Evolutionary conservation across 2,888 invertebrate species (phyloP).

Genomic region (Isoperla grammatica): DNA sequence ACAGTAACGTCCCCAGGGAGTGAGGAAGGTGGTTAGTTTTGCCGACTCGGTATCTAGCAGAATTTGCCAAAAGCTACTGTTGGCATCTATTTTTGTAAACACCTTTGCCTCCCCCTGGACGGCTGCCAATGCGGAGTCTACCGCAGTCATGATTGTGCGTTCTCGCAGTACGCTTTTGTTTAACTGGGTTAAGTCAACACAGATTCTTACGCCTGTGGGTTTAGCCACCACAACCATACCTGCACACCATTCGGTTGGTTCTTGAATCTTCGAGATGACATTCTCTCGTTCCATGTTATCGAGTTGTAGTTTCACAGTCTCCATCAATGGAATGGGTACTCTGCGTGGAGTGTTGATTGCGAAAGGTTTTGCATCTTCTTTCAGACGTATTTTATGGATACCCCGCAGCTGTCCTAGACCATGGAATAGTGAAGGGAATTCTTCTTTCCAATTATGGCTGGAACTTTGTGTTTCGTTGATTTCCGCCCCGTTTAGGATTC

Average conservation of each 20-base stretch:
- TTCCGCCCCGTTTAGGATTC: neutral
- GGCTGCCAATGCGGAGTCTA: conserved; percentile 32
- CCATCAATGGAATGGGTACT: conserved; percentile 37
- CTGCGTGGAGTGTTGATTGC: conserved; percentile 35
- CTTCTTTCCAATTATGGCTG: neutral
- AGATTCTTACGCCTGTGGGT: conserved; percentile 33
- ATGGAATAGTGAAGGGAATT: neutral
- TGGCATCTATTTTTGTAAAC: conserved; percentile 14
- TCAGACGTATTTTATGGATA: conserved; percentile 35
- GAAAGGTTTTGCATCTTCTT: conserved; percentile 29
- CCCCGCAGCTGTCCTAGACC: neutral
- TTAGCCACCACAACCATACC: conserved; percentile 39
- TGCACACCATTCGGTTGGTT: conserved; percentile 38
- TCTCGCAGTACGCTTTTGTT: conserved; percentile 33
- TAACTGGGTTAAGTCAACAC: conserved; percentile 35
- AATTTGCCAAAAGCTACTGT: conserved; percentile 31
- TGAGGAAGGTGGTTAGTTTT: conserved; percentile 31
- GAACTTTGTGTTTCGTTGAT: neutral
- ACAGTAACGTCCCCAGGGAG: conserved; percentile 27
- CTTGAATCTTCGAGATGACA: conserved; percentile 36
- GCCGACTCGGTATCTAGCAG: conserved; percentile 23
- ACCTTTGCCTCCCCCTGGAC: conserved; percentile 29
- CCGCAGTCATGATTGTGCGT: conserved; percentile 22
- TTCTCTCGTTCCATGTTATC: conserved; percentile 33
- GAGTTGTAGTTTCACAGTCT: conserved; percentile 37